Evolutionary conservation across 2,888 invertebrate genomes (phyloP), one percentile per base, ranked within the genome.

Genomic region (Oxytorus armatus): DNA sequence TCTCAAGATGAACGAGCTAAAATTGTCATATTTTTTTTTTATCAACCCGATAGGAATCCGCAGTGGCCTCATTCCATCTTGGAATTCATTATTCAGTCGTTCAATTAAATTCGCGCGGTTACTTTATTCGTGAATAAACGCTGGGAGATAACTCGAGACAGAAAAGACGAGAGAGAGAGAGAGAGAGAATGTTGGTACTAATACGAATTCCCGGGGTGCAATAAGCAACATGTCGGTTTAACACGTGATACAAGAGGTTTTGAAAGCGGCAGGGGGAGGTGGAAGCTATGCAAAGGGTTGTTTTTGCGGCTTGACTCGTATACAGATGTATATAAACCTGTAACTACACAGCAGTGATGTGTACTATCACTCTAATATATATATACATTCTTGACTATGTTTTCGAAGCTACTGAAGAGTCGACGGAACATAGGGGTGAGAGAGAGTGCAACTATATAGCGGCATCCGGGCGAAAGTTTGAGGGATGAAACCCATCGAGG

Each of bases 51-150:
- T n/a, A n/a, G n/a, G n/a, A n/a, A n/a, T n/a, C n/a, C n/a, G n/a
- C n/a, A n/a, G n/a, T 42, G 39, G 53, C 53, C 21, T 53, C 36
- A 39, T 77, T 63, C 63, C 10, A 25, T 33, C 2, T 11, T n/a
- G n/a, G 55, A n/a, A 53, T 55, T 53, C 51, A 65, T 77, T 55
- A 77, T 63, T 33, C 77, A 42, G 65, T 16, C 33, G 72, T 57
- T 77, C 77, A 77, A 77, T 77, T 72, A 77, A 72, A 77, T 51
- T 14, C 65, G 51, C n/a, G n/a, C n/a, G 59, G 59, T 72, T 66
- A 72, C 66, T 72, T 5, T 51, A 57, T 66, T 16, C 11, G 66
- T 59, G 75, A 66, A 66, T 47, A 57, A 66, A 51, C 51, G n/a
- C 23, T 33, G 21, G 25, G 47, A 42, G 70, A 57, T 55, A 55